A percentile compares a stretch with the other conserved stretches of the same genome.
Conservation (phyloP, 2,113 vertebrate species). For the Ailurus styani region DNA sequence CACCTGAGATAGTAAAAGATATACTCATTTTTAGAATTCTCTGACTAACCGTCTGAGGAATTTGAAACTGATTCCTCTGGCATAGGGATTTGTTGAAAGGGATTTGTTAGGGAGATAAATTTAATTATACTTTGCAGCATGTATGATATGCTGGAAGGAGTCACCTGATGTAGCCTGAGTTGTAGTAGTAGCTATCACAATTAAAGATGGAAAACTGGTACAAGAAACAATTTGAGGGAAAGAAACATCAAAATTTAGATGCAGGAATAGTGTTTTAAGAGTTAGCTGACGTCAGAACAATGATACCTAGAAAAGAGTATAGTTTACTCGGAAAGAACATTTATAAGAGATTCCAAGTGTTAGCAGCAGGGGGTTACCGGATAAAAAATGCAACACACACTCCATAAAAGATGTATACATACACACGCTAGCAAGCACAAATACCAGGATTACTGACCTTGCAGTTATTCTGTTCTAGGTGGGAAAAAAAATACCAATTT, state of each 20-base stretch:
- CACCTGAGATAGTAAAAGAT: background rate
- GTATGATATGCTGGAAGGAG: background rate
- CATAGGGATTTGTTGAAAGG: background rate
- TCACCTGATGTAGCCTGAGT: accelerated
- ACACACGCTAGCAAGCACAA: background rate
- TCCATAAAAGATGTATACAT: background rate
- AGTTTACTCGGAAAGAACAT: background rate
- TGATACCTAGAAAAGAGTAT: background rate
- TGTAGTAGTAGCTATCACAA: background rate
- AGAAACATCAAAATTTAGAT: background rate
- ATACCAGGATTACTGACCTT: background rate
- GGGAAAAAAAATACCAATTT: background rate
- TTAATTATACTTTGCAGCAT: no score
- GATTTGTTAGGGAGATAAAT: background rate
- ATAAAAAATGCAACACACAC: background rate
- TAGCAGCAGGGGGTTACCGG: background rate
- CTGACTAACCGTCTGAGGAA: background rate
- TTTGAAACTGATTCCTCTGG: background rate
- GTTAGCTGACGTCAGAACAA: background rate
- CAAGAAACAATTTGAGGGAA: background rate
- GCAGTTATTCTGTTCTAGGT: background rate
- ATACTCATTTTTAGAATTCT: background rate
- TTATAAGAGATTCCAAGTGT: background rate
- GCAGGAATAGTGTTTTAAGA: background rate
- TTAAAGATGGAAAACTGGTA: background rate